Evolutionary conservation across 2,888 invertebrate species (phyloP).

Genomic region (Eupithecia tripunctaria): DNA sequence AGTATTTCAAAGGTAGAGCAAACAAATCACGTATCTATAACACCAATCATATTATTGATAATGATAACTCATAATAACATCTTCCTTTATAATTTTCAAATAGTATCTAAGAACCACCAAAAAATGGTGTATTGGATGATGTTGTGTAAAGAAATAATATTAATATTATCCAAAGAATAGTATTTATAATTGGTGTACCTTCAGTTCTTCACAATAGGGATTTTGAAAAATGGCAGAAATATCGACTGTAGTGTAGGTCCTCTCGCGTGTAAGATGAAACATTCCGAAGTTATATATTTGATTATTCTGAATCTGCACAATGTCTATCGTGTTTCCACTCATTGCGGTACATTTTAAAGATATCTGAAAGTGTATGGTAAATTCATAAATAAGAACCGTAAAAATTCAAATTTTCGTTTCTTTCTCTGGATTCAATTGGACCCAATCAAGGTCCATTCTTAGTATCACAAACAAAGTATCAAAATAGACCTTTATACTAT

Average conservation of each 20-base stretch:
- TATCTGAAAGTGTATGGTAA: constrained; percentile 39
- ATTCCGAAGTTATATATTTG: constrained; percentile 51
- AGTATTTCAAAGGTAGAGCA: background rate
- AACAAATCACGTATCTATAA: background rate
- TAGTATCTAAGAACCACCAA: no score
- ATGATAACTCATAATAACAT: background rate
- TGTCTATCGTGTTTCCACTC: constrained; percentile 45
- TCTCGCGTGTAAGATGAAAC: constrained; percentile 40
- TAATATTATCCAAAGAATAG: background rate
- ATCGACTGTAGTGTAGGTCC: constrained; percentile 47
- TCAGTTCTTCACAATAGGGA: constrained; percentile 36
- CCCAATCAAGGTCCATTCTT: no score
- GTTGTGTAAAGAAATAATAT: no score
- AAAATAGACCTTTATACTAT: no score
- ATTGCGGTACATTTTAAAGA: constrained; percentile 39
- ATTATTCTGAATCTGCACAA: constrained; percentile 41
- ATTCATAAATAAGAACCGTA: no score
- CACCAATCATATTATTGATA: background rate
- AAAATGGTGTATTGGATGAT: no score
- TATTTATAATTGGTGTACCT: constrained; percentile 40
- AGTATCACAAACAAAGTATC: no score
- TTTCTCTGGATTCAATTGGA: no score
- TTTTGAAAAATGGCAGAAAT: constrained; percentile 47
- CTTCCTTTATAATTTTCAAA: background rate
- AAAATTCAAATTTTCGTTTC: no score